phyloP scores from a whole-genome alignment of 2,888 invertebrate species.

The Pocota personata region DNA sequence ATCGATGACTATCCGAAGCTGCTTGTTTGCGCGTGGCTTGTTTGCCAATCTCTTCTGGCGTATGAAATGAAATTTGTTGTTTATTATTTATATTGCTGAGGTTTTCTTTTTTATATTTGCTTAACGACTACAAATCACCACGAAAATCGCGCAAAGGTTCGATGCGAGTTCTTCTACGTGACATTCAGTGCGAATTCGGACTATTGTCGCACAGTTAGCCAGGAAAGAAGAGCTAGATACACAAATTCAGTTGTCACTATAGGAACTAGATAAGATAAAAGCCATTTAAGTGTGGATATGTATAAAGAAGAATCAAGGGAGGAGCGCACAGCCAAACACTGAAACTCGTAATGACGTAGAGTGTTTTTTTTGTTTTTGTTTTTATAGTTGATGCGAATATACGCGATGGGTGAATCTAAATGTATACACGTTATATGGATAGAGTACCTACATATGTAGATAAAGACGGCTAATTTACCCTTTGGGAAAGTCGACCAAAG shows the following conservation, averaged over 20 bases:
- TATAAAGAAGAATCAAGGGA: conserved; percentile 46
- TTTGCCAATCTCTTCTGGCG: conserved; percentile 74
- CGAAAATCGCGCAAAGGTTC: conserved; percentile 9
- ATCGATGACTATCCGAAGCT: conserved; percentile 42
- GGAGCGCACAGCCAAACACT: conserved; percentile 7
- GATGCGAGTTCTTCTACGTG: conserved; percentile 35
- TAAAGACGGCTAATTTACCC: conserved; percentile 64
- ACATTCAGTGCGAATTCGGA: conserved; percentile 44
- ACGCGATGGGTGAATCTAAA: conserved; percentile 31
- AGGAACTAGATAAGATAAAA: conserved; percentile 70
- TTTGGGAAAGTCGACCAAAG: conserved; percentile 71
- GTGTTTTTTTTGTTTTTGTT: conserved; percentile 29
- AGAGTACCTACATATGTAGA: conserved; percentile 51
- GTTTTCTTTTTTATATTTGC: conserved; percentile 74
- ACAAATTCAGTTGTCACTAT: conserved; percentile 64
- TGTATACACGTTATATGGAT: conserved; percentile 23
- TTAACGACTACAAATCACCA: conserved; percentile 13
- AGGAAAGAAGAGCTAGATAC: conserved; percentile 46
- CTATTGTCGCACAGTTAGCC: conserved; percentile 24
- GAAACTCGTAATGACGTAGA: conserved; percentile 56
- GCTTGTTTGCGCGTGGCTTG: conserved; percentile 75
- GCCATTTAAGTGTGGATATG: conserved; percentile 48
- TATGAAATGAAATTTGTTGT: conserved; percentile 75
- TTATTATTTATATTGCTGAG: conserved; percentile 76
- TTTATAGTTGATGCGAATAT: conserved; percentile 55